Conservation (phyloP, 2,888 invertebrate genomes). For the Argyresthia albistria region DNA sequence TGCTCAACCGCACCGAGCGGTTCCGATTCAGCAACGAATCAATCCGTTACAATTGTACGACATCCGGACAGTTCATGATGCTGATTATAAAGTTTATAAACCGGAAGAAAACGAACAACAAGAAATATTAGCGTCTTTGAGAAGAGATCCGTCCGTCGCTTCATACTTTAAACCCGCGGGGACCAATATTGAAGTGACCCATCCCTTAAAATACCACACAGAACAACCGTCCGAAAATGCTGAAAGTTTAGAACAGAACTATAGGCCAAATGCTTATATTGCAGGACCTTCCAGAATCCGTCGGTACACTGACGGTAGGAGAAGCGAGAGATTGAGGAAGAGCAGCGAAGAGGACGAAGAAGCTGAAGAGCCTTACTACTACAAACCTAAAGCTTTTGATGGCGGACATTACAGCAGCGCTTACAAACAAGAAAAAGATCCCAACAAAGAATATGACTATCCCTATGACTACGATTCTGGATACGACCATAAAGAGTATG, state of each 20-base stretch:
- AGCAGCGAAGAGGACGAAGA: conserved; percentile 33
- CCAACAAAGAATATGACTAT: conserved; percentile 56
- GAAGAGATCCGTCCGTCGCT: conserved; percentile 56
- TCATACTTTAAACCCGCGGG: conserved; percentile 56
- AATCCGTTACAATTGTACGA: conserved; percentile 49
- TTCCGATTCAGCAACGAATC: conserved; percentile 34
- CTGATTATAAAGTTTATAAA: conserved; percentile 61
- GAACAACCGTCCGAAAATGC: conserved; percentile 44
- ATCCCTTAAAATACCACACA: conserved; percentile 54
- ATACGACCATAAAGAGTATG: conserved; percentile 67
- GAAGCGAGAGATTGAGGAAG: conserved; percentile 44
- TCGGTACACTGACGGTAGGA: conserved; percentile 59
- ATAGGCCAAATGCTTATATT: conserved; percentile 65
- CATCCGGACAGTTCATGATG: conserved; percentile 58
- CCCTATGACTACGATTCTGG: conserved; percentile 63
- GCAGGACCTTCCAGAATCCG: conserved; percentile 58
- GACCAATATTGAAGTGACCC: conserved; percentile 55
- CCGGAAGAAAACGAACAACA: conserved; percentile 53
- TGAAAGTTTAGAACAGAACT: conserved; percentile 45
- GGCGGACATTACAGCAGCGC: conserved; percentile 54
- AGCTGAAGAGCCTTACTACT: conserved; percentile 59
- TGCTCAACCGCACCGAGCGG: conserved; percentile 11
- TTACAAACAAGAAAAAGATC: conserved; percentile 50
- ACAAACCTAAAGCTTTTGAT: conserved; percentile 66
- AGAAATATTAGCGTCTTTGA: conserved; percentile 54